Base-by-base conservation (phyloP, 2,797 vertebrate genomes). In the Gymnopithys bicolor region DNA sequence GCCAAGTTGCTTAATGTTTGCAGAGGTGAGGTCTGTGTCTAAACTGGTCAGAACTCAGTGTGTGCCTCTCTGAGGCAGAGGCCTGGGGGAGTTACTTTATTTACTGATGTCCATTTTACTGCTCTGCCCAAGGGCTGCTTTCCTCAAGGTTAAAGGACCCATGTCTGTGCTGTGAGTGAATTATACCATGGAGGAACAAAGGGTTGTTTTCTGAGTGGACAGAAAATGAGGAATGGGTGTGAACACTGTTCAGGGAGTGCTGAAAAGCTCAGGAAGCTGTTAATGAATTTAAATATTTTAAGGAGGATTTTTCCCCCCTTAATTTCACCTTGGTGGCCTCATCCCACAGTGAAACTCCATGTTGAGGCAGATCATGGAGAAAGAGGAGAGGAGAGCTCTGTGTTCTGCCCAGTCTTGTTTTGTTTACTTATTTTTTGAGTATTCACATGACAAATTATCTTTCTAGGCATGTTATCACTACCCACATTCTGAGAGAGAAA, bases 1-100 rank as follows among this genome's bases (percentile, higher is more conserved):
- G 0, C 16, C 45, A 8, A 0, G 0, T 23, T 64, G 53, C 52
- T 78, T 41, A 59, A 52, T 1, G 1, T 73, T 78, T 73, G 68
- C 53, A 52, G 19, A 81, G 62, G 53, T 70, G 73, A 84, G 69
- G 55, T 71, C 32, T 53, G 22, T 68, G 23, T 45, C 73, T 69
- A 33, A 74, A 37, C 41, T 4, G 19, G 19, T 60, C 45, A 63
- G 41, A 73, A 79, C 67, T 66, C 25, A 21, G 35, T 46, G 13
- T 37, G 39, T 59, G 23, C 35, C 32, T 67, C 48, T 86, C 67
- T 76, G 68, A 59, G 41, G 46, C 27, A 21, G 37, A 76, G 75
- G 15, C 77, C 60, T 82, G 77, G 67, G 74, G 68, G 33, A 84
- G 21, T 53, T 5, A 13, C 70, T 82, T 89, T 1, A 5, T 69